Evolutionary conservation across 23 tunicate genomes (phyloP), one percentile per base, ranked within the genome.

Genomic region (Styela plicata): DNA sequence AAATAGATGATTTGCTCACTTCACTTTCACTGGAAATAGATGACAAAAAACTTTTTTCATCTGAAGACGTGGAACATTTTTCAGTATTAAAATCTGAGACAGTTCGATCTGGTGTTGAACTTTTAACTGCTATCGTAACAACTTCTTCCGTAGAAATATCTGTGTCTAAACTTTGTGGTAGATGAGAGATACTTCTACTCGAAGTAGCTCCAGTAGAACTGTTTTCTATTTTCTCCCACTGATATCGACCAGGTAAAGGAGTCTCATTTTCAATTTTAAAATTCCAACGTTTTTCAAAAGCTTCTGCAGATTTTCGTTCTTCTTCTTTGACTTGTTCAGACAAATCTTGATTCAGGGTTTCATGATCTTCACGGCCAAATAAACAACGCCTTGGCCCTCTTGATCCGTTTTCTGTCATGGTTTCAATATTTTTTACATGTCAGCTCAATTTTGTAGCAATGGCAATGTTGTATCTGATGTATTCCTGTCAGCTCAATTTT

Each of bases 311-410:
- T 34, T 37, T 70, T 76, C 75, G 64, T 52, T 87, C 34, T 79
- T 86, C 37, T 33, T 85, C 86, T 34, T 82, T 74, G 16, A 66
- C 32, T 29, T 82, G 85, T 33, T 31, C 33, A 5, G 82, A 80
- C 24, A 90, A 64, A 68, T 90, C 89, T 36, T 79, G 69, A 1
- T 62, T 52, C 5, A 34, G 66, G 1, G 24, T 32, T 44, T 63
- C 64, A 20, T 87, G 82, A 81, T 85, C 88, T 53, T 44, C 66
- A 29, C 89, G 80, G 63, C 84, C 86, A 77, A 85, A 85, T 1
- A 90, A 67, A 35, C 82, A 86, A 74, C 89, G 83, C 62, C 86
- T 83, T 3, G 88, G 89, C 28, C 86, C 87, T 63, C 85, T 88
- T 63, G 82, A 80, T 82, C 83, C 75, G 77, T 85, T 85, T 13